These are phyloP conservation scores for Pagetopsis macropterus DNA, from an alignment of 2,797 vertebrate genomes.

Conservation along the genomic window DNA sequence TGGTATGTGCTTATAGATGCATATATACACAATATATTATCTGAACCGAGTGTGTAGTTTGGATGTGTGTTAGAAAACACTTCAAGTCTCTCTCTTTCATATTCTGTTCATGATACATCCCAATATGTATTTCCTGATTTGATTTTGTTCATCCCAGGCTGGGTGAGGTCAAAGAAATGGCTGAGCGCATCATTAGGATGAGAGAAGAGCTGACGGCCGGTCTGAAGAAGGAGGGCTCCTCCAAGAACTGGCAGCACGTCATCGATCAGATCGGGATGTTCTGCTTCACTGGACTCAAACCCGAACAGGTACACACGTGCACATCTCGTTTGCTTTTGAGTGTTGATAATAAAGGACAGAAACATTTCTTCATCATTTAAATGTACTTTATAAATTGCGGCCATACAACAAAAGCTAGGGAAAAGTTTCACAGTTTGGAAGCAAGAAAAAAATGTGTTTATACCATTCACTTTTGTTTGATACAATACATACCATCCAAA, in stretches of 20 bases:
- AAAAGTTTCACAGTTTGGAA: background rate
- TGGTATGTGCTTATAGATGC: conserved; percentile 59
- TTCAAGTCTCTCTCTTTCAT: background rate
- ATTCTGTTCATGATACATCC: background rate
- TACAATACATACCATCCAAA: too few relatives aligned
- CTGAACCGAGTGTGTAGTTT: background rate
- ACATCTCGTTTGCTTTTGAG: background rate
- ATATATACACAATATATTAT: background rate
- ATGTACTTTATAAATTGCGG: background rate
- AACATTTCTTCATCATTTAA: background rate
- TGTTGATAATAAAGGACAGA: background rate
- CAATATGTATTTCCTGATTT: background rate
- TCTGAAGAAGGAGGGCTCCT: conserved; percentile 94
- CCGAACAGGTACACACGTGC: conserved; percentile 89
- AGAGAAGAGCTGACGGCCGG: conserved; percentile 91
- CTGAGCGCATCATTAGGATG: conserved; percentile 96
- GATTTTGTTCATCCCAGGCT: conserved; percentile 80
- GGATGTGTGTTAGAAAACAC: too few relatives aligned
- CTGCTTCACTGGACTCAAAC: conserved; percentile 97
- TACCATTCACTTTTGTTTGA: background rate
- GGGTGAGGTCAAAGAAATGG: conserved; percentile 94
- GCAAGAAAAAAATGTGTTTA: background rate
- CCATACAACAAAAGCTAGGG: background rate
- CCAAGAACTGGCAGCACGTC: conserved; percentile 96
- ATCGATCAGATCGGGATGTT: conserved; percentile 99